Evolutionary conservation across 2,113 vertebrate genomes (phyloP).

Genomic region (Phasianus colchicus): DNA sequence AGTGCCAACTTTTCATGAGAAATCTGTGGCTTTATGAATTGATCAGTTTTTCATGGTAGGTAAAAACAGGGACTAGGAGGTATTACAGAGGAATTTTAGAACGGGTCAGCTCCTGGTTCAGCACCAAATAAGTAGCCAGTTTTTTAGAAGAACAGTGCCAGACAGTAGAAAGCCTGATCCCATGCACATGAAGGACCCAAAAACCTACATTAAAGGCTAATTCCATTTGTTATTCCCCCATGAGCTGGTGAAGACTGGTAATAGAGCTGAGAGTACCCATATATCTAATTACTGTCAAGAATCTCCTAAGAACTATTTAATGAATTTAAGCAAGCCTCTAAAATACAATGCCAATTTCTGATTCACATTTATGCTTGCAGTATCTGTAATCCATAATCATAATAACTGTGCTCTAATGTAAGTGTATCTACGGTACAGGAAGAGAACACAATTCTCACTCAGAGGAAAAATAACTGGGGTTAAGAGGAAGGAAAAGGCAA

Average conservation of each 20-base stretch:
- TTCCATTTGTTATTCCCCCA: not conserved
- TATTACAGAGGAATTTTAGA: not conserved
- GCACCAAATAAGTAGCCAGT: not conserved
- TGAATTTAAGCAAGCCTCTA: slow-evolving; percentile 13
- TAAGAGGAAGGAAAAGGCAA: not conserved
- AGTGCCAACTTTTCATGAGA: not conserved
- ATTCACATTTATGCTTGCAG: not conserved
- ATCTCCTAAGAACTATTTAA: slow-evolving; percentile 3
- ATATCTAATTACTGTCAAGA: slow-evolving; percentile 31
- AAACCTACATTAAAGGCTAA: slow-evolving; percentile 36
- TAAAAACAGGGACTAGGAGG: not conserved
- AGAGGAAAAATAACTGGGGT: not conserved
- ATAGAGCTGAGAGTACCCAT: not conserved
- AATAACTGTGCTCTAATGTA: not conserved
- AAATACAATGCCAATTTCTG: not conserved
- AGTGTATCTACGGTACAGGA: not conserved
- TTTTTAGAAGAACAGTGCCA: not conserved
- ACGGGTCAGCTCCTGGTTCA: not conserved
- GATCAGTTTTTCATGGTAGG: rapidly evolving
- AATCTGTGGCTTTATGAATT: not conserved
- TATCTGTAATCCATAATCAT: not conserved
- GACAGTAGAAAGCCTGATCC: not conserved
- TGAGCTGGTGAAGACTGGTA: not conserved
- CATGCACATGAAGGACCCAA: not conserved
- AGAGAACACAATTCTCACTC: not conserved